Base-by-base conservation (phyloP, 37 sponge, comb jelly and placozoan species). In the Diacarnus erythraeanus region DNA sequence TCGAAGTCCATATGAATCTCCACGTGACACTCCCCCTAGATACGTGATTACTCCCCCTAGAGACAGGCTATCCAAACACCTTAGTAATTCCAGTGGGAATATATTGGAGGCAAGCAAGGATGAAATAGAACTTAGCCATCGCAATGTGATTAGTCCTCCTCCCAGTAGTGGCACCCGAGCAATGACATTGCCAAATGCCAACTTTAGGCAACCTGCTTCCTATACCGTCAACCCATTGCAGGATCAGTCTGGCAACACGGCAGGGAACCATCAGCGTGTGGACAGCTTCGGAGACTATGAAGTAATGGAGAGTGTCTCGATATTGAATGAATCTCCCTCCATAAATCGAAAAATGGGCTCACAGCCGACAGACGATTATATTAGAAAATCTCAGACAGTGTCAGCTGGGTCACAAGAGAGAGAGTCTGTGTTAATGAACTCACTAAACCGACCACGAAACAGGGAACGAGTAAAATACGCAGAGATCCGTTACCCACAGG, bases 301-400 rank as follows among this genome's bases (percentile, higher is more conserved):
- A 34, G 78, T 82, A 22, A 88, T 88, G 88, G 88, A 72, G 40
- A 88, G 88, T 43, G 88, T 82, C 20, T 80, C 87, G n/a, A 40
- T 87, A 20, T 42, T 38, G 38, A 34, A 51, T 2, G 56, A n/a
- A 4, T 26, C 63, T 63, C 66, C 34, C 60, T 2, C 9, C 35
- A 12, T 12, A 47, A 12, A 6, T 47, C 69, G 64, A 9, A 31
- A 35, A 69, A 33, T 17, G 38, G 20, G 8, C n/a, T 25, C 5
- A 8, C 31, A 63, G 64, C 30, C 31, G 64, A 23, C 64, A 6
- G n/a, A 6, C 12, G 51, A 47, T 47, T 47, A 47, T 12, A 15
- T 15, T 47, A 6, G 51, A 47, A 6, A 12, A 47, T 12, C 51
- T 15, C 51, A 47, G 51, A 15, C 51, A 15, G 12, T 47, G 51